phyloP scores from a whole-genome alignment of 2,113 vertebrate genomes.

The Bostrychus sinensis region DNA sequence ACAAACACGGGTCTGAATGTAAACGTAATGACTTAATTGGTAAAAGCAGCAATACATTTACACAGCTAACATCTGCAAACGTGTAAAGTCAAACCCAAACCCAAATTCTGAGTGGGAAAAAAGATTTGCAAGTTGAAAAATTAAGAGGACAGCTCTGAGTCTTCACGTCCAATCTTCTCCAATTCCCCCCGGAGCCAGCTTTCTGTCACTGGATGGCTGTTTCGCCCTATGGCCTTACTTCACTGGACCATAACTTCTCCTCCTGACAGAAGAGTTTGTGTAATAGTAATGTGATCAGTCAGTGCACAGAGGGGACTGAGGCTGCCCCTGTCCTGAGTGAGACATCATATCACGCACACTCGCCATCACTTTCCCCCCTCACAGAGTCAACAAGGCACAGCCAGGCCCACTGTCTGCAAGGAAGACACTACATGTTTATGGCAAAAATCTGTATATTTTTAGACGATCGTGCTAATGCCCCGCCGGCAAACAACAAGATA shows the following conservation, averaged over 20 bases:
- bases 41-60: no score
- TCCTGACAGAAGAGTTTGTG: conserved; percentile 67
- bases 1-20: no score
- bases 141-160: conserved; percentile 37
- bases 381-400: conserved; percentile 49
- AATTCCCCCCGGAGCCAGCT: conserved; percentile 34
- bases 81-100: no score
- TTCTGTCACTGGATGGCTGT: conserved; percentile 52
- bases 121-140: conserved; percentile 28
- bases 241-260: conserved; percentile 50
- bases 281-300: conserved; percentile 76
- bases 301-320: conserved; percentile 60
- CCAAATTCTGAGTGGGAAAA: conserved; percentile 6
- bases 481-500: neutral
- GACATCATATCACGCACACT: conserved; percentile 64
- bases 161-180: conserved; percentile 57
- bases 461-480: no score
- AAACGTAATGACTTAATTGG: no score
- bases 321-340: conserved; percentile 56
- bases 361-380: conserved; percentile 46
- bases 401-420: conserved; percentile 6
- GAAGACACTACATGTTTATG: neutral
- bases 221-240: conserved; percentile 37
- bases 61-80: no score
- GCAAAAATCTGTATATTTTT: conserved; percentile 1